These are phyloP conservation scores for Teinopalpus imperialis DNA, from an alignment of 2,888 invertebrate genomes.

Conservation along the genomic window DNA sequence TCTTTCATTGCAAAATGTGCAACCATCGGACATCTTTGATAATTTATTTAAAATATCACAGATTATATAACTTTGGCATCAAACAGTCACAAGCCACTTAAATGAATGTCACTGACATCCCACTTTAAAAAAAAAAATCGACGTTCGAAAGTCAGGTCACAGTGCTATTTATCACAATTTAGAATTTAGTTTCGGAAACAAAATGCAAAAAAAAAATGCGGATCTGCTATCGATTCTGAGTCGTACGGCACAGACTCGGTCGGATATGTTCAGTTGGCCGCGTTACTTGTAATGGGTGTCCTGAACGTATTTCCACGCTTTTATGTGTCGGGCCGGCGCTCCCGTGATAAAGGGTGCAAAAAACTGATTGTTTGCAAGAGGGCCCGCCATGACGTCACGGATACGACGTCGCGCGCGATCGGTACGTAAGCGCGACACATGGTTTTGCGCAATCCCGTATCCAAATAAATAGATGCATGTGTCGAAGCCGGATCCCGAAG, in stretches of 20 bases:
- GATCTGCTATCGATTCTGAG: conserved; percentile 33
- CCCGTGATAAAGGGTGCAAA: conserved; percentile 78
- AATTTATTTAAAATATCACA: conserved; percentile 59
- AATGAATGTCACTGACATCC: conserved; percentile 50
- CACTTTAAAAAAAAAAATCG: conserved; percentile 31
- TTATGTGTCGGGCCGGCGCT: conserved; percentile 71
- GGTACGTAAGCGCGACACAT: conserved; percentile 62
- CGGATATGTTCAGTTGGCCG: conserved; percentile 71
- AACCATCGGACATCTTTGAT: conserved; percentile 53
- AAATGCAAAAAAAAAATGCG: conserved; percentile 19
- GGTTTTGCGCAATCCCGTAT: conserved; percentile 68
- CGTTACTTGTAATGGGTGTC: conserved; percentile 74
- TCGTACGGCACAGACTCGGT: conserved; percentile 44
- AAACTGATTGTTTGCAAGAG: conserved; percentile 75
- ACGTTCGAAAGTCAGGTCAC: conserved; percentile 1
- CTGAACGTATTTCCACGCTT: conserved; percentile 76
- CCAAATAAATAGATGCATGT: conserved; percentile 72
- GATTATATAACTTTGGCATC: conserved; percentile 51
- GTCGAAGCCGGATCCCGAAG: conserved; percentile 65
- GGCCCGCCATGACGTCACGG: conserved; percentile 71
- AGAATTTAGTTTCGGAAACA: conserved; percentile 7
- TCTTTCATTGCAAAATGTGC: conserved; percentile 52
- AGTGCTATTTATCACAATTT: conserved; percentile 7
- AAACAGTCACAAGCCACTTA: conserved; percentile 35
- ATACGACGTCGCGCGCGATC: conserved; percentile 61